phyloP scores from a whole-genome alignment of 2,113 vertebrate species.

The Passer montanus region DNA sequence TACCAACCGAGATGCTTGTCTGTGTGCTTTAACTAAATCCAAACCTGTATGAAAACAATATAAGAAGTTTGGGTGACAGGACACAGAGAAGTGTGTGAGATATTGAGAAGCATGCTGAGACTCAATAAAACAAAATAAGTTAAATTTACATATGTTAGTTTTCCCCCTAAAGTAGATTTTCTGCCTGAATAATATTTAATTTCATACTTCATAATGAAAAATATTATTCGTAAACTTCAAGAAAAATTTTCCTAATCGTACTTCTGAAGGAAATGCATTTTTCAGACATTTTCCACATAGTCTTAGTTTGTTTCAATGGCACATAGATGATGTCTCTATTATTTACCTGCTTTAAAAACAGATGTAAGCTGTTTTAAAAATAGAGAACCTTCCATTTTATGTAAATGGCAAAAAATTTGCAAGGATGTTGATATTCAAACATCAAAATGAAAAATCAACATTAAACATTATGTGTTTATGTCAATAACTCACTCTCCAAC shows the following conservation, averaged over 20 bases:
- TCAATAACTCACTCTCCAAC: neutral
- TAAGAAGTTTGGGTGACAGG: fast-evolving
- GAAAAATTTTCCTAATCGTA: neutral
- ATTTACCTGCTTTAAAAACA: neutral
- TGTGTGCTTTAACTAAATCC: neutral
- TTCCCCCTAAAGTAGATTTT: neutral
- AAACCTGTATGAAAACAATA: neutral
- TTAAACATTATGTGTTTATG: neutral
- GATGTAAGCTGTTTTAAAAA: neutral
- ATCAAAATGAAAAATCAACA: neutral
- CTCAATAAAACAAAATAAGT: neutral
- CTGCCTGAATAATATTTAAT: neutral
- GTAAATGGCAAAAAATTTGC: neutral
- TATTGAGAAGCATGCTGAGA: neutral
- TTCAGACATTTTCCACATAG: neutral
- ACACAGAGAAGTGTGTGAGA: no score
- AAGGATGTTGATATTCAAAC: neutral
- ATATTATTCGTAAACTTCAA: neutral
- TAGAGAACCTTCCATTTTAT: neutral
- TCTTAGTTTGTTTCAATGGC: neutral
- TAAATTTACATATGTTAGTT: neutral
- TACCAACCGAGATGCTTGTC: neutral
- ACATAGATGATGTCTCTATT: neutral
- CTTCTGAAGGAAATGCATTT: neutral
- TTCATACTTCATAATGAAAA: neutral